These are phyloP conservation scores for Halocynthia aurantium DNA, from an alignment of 23 tunicate species.

Conservation along the genomic window DNA sequence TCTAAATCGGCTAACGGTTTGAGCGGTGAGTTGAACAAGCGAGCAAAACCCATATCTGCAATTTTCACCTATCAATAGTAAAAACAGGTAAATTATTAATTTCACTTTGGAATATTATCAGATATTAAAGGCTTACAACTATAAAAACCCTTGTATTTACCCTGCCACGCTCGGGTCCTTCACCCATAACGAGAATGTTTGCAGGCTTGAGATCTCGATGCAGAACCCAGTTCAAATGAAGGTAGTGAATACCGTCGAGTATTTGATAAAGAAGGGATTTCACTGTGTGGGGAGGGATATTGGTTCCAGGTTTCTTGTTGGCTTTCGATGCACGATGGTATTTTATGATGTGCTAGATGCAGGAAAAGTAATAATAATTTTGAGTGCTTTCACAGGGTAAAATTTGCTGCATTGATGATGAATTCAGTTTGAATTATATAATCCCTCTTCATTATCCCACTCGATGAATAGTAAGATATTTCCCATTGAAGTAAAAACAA, in stretches of 20 bases:
- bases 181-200: constrained; percentile 97
- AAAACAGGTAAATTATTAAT: neutral
- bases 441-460: no score
- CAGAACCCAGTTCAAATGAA: constrained; percentile 95
- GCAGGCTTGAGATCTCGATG: constrained; percentile 98
- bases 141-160: constrained; percentile 25
- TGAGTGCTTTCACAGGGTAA: neutral
- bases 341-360: constrained; percentile 83
- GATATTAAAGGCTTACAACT: neutral
- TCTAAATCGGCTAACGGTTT: constrained; percentile 98
- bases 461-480: neutral
- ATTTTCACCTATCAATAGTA: constrained; percentile 68
- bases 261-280: constrained; percentile 93
- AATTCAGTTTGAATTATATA: no score
- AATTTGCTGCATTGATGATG: neutral
- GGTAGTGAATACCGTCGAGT: constrained; percentile 91
- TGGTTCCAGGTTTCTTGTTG: constrained; percentile 51
- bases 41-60: constrained; percentile 99
- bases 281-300: constrained; percentile 88
- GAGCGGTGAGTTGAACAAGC: constrained; percentile 89
- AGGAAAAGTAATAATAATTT: neutral
- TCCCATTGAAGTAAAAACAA: neutral
- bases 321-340: constrained; percentile 94
- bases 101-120: neutral
- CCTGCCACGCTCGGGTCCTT: constrained; percentile 96